Evolutionary conservation across 2,888 invertebrate genomes (phyloP).

Genomic region (Synergus itoensis): DNA sequence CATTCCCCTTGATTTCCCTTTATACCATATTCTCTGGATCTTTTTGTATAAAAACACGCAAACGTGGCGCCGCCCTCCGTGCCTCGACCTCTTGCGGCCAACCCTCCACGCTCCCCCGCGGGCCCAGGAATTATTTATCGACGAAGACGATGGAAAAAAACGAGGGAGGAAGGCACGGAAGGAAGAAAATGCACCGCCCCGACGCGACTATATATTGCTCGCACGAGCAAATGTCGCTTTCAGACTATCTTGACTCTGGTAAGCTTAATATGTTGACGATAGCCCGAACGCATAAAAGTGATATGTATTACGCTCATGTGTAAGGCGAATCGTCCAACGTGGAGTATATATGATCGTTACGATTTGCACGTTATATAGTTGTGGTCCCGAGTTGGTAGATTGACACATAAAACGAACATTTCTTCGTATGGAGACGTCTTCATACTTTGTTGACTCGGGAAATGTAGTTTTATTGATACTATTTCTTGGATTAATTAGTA

Average conservation of each 20-base stretch:
- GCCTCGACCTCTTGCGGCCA: conserved; percentile 52
- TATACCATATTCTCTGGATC: conserved; percentile 56
- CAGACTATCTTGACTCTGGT: conserved; percentile 31
- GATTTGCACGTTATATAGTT: conserved; percentile 35
- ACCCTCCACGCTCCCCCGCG: conserved; percentile 59
- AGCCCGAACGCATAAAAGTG: conserved; percentile 34
- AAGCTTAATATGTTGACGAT: conserved; percentile 40
- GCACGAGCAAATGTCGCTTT: conserved; percentile 40
- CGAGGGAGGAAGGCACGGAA: conserved; percentile 44
- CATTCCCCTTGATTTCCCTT: conserved; percentile 50
- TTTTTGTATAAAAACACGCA: conserved; percentile 70
- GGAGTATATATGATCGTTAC: conserved; percentile 23
- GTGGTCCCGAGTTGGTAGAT: conserved; percentile 25
- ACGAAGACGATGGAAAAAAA: conserved; percentile 45
- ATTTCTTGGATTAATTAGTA: neutral
- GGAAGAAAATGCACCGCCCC: conserved; percentile 56
- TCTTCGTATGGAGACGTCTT: neutral
- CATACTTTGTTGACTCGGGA: neutral
- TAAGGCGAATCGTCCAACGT: conserved; percentile 2
- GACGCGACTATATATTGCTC: conserved; percentile 22
- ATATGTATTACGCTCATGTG: conserved; percentile 18
- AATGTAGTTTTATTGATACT: neutral
- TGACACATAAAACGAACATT: conserved; percentile 21
- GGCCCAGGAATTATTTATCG: conserved; percentile 59
- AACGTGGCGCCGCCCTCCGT: conserved; percentile 75